Evolutionary conservation across 2,797 vertebrate genomes (phyloP), one percentile per base, ranked within the genome.

Genomic region (Pampus argenteus): DNA sequence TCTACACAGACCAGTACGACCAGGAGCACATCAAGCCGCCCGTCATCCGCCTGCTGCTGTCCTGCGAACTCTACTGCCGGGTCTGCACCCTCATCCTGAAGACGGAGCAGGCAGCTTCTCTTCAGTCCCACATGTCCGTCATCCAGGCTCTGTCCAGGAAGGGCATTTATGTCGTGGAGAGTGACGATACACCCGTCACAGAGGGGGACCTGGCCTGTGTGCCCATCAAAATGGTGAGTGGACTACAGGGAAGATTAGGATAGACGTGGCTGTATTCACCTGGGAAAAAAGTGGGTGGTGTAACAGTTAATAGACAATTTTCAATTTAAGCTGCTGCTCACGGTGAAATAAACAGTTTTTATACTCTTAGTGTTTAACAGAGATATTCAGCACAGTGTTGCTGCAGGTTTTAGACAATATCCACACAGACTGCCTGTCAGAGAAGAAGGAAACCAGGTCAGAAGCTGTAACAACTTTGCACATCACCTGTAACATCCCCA

Each of bases 11-110:
- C 76, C 98, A 99, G 79, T 99, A 99, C 2, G 97, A 99, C 68
- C 98, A 99, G 89, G 98, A 99, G 59, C 98, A 99, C 88, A 99
- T 99, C 79, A 99, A 99, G 50, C 98, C 98, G 0, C 98, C 97
- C 0, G 96, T 98, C 75, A 96, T 97, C 88, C 96, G 80, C 40
- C 94, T 99, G 69, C 93, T 99, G 77, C 93, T 99, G 71, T 97
- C 98, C 84, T 95, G 96, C 0, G 98, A 99, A 92, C 96, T 99
- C 29, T 99, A 99, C 93, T 98, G 97, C 83, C 96, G 97, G 0
- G 97, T 99, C n/a, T 99, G 97, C 47, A 89, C 96, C 84, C 97
- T 99, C 83, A 97, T 99, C 86, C 94, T 99, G 60, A 97, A 97
- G 89, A 97, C 97, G 4, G 98, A 98, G 89, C 98, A 99, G 95